phyloP scores from a whole-genome alignment of 2,113 vertebrate genomes.

The Epinephelus fuscoguttatus region DNA sequence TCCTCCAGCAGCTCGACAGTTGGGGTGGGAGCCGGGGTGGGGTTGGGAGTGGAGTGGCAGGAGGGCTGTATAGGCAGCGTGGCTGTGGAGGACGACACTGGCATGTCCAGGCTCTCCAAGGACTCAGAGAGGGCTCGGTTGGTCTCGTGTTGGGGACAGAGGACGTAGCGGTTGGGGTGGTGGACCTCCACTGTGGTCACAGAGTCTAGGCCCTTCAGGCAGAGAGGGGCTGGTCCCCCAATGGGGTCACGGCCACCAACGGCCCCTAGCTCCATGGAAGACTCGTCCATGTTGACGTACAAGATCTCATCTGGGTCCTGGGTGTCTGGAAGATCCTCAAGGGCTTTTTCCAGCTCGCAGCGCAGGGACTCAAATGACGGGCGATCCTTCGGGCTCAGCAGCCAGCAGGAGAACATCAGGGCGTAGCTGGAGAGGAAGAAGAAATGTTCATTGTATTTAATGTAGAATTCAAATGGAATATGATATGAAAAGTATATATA shows the following conservation, averaged over 20 bases:
- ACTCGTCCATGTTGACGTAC: slow-evolving; percentile 95
- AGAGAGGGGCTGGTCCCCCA: slow-evolving; percentile 64
- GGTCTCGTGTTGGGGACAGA: slow-evolving; percentile 89
- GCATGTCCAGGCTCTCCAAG: slow-evolving; percentile 79
- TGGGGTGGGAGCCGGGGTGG: slow-evolving; percentile 48
- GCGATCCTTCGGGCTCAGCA: slow-evolving; percentile 90
- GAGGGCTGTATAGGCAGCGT: slow-evolving; percentile 74
- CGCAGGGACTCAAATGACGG: slow-evolving; percentile 87
- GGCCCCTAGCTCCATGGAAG: slow-evolving; percentile 75
- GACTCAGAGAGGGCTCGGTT: slow-evolving; percentile 75
- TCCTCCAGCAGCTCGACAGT: slow-evolving; percentile 70
- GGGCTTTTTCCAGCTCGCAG: slow-evolving; percentile 88
- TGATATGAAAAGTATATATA: too few species aligned
- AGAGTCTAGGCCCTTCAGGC: slow-evolving; percentile 83
- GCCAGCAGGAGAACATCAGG: slow-evolving; percentile 92
- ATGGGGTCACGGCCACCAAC: slow-evolving; percentile 84
- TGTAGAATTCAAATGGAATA: too few species aligned
- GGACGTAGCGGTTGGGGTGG: slow-evolving; percentile 88
- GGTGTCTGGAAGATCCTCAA: slow-evolving; percentile 88
- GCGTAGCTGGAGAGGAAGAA: slow-evolving; percentile 82
- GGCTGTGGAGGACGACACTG: slow-evolving; percentile 65
- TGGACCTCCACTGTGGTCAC: slow-evolving; percentile 88
- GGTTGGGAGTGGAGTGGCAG: slow-evolving; percentile 58
- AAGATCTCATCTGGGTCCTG: slow-evolving; percentile 92
- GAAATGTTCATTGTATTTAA: not conserved